Percentiles rank a stretch among this genome's conserved stretches.
These are phyloP conservation scores for Phasianus colchicus DNA, from an alignment of 2,113 vertebrate genomes.

Conservation along the genomic window DNA sequence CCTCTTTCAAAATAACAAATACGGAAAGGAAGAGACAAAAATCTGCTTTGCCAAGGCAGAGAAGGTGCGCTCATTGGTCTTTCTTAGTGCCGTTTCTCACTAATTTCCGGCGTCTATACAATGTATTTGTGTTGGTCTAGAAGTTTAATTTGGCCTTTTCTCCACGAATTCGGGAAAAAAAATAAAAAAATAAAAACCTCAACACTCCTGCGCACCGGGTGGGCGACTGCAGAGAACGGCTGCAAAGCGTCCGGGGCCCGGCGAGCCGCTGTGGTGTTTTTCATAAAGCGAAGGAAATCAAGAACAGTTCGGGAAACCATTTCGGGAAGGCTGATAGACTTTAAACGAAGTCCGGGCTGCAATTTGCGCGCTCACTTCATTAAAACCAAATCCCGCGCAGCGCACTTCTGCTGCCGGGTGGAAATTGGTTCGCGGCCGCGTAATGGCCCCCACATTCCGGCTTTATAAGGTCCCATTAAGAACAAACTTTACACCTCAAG, in stretches of 20 bases:
- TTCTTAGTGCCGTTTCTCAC: not conserved
- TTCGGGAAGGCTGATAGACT: constrained; percentile 45
- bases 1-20: not conserved
- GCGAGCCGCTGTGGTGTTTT: constrained; percentile 46
- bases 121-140: not conserved
- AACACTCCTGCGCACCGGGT: no score
- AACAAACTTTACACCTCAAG: constrained; percentile 47
- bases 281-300: constrained; percentile 70
- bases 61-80: fast-evolving
- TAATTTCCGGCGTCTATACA: not conserved
- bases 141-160: not conserved
- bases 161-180: not conserved
- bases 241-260: constrained; percentile 3
- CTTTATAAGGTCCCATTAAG: constrained; percentile 69
- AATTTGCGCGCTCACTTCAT: constrained; percentile 67
- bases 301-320: constrained; percentile 57
- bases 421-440: constrained; percentile 61
- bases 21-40: fast-evolving
- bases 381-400: constrained; percentile 52
- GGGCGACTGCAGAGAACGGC: not conserved
- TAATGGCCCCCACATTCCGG: constrained; percentile 57
- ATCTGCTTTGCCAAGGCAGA: fast-evolving
- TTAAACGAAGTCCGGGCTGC: constrained; percentile 56
- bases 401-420: constrained; percentile 52
- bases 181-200: not conserved